Percentiles rank a stretch among this genome's conserved stretches.
Evolutionary conservation across 2,888 invertebrate genomes (phyloP).

Genomic region (Hedychridium roseum): DNA sequence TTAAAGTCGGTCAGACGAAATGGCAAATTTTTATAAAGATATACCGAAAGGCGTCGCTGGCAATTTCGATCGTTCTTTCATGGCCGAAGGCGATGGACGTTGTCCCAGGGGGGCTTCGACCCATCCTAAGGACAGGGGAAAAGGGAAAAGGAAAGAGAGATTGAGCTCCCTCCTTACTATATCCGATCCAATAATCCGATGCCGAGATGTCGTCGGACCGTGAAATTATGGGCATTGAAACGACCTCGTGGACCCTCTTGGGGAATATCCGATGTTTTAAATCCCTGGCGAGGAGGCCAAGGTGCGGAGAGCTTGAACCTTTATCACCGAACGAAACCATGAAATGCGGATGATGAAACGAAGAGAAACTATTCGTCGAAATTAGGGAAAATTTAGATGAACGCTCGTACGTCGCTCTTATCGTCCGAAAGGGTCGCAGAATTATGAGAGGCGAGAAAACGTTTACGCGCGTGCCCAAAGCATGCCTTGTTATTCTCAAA

Average conservation of each 20-base stretch:
- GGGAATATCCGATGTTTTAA: conserved; percentile 19
- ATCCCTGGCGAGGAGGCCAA: neutral
- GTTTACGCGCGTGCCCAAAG: no score
- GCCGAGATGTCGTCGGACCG: conserved; percentile 49
- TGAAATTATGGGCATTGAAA: conserved; percentile 55
- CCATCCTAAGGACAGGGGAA: conserved; percentile 39
- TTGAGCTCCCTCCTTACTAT: conserved; percentile 37
- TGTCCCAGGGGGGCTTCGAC: conserved; percentile 28
- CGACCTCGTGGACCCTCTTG: conserved; percentile 38
- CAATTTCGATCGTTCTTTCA: conserved; percentile 41
- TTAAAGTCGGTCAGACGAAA: no score
- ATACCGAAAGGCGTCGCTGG: conserved; percentile 21
- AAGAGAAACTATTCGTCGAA: no score
- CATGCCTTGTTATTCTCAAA: no score
- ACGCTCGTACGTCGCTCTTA: no score
- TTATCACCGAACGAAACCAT: no score
- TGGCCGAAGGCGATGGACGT: conserved; percentile 22
- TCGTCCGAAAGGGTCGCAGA: no score
- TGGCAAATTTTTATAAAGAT: conserved; percentile 6
- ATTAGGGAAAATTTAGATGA: neutral
- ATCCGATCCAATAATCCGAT: conserved; percentile 55
- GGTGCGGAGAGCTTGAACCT: neutral
- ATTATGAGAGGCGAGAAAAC: no score
- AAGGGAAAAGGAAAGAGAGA: no score
- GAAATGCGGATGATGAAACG: no score